Base-by-base conservation (phyloP, 1,140 invertebrate genomes). In the Aporrectodea caliginosa region DNA sequence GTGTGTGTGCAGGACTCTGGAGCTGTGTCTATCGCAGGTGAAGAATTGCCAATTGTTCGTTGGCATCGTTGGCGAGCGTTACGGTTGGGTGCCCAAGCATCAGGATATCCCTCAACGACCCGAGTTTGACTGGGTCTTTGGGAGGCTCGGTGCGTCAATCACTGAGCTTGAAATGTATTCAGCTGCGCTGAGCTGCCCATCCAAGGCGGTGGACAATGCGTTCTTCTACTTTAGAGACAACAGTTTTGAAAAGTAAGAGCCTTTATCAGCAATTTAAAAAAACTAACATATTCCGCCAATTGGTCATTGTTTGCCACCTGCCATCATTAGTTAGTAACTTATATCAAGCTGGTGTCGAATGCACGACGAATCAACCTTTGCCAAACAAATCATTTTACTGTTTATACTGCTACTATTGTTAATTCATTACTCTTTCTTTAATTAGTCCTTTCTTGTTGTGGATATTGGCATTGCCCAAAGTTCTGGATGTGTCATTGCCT, bases 111-210 rank as follows among this genome's bases (percentile, higher is more conserved):
- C 85, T 69, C 81, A 82, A 27, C 34, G 69, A 78, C 75, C 83
- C 0, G 82, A 87, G 71, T 86, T 87, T 81, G 85, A 88, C 33
- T 90, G 89, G 88, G 79, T 90, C 1, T 83, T 80, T 35, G 81
- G 85, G 2, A 86, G 87, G 77, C 85, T 73, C 32, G 87, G 86
- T n/a, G 82, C 86, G 30, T 90, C 89, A 14, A 84, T 90, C n/a
- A 90, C 89, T 68, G 89, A 89, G 80, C 80, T 90, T 68, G 89
- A 90, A 76, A 88, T 89, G 84, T 82, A 88, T 75, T 79, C 81
- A 35, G 88, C 81, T 34, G 87, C 88, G 14, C 73, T 89, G 35
- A 69, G 35, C 35, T 35, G 85, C 32, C 81, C 82, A n/a, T 73
- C 83, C 16, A 69, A 81, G 29, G 73, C 75, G 31, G 79, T 81